These are phyloP conservation scores for Decapterus maruadsi DNA, from an alignment of 2,797 vertebrate species.

Conservation along the genomic window DNA sequence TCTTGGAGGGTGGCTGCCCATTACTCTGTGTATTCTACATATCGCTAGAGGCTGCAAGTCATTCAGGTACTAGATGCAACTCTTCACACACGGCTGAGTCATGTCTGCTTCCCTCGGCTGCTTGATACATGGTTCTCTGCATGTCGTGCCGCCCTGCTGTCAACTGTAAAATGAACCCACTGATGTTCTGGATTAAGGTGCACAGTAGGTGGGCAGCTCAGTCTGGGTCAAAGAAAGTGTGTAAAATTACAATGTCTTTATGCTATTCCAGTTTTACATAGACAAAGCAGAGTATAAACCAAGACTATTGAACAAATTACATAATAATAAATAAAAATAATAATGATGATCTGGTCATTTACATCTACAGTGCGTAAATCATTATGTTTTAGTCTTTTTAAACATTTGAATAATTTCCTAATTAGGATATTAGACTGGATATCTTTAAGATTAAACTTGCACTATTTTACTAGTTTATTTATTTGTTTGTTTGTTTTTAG, in stretches of 20 bases:
- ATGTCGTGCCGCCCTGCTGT: not conserved
- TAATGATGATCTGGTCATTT: too few relatives aligned
- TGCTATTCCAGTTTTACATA: too few relatives aligned
- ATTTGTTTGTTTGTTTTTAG: too few relatives aligned
- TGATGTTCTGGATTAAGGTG: constrained; percentile 23
- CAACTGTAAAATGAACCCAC: not conserved
- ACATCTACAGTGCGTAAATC: too few relatives aligned
- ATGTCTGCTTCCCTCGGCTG: constrained; percentile 8
- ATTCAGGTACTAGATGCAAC: constrained; percentile 28
- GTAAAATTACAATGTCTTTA: constrained; percentile 14
- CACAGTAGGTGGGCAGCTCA: not conserved
- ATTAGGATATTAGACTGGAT: too few relatives aligned
- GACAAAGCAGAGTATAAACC: too few relatives aligned
- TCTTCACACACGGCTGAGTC: constrained; percentile 32
- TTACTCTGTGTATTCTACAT: constrained; percentile 29
- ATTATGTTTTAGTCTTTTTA: too few relatives aligned
- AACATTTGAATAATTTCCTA: too few relatives aligned
- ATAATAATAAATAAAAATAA: too few relatives aligned
- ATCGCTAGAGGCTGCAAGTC: constrained; percentile 14
- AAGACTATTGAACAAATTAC: too few relatives aligned
- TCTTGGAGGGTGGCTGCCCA: constrained; percentile 37
- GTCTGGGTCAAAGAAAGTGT: constrained; percentile 1
- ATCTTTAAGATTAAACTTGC: too few relatives aligned
- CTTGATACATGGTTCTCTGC: constrained; percentile 22
- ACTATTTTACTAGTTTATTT: too few relatives aligned